These are phyloP conservation scores for Penaeus monodon DNA, from an alignment of 2,888 invertebrate genomes.

Conservation along the genomic window DNA sequence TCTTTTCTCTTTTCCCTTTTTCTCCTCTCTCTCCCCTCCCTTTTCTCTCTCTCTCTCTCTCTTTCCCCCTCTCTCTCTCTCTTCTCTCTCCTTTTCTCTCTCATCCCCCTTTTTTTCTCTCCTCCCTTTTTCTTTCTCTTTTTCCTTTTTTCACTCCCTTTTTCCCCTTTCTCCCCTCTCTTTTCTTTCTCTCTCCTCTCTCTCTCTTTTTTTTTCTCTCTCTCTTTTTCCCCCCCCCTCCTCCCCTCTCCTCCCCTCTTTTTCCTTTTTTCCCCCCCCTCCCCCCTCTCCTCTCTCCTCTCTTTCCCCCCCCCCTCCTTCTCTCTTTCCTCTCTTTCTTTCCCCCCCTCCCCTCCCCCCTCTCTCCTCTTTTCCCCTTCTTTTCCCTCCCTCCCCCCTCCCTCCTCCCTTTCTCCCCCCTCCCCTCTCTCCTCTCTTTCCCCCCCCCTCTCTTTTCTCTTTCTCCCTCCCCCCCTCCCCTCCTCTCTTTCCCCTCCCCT, in stretches of 20 bases:
- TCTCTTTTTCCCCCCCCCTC: background rate
- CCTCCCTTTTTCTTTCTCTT: too few species aligned
- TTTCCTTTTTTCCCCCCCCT: background rate
- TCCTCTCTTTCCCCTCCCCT: background rate
- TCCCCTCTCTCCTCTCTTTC: background rate
- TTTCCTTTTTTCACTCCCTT: too few species aligned
- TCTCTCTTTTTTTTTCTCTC: background rate
- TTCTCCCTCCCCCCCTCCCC: background rate
- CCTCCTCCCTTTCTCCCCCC: background rate
- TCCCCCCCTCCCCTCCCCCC: background rate
- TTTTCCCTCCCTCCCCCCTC: background rate
- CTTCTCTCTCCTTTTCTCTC: background rate
- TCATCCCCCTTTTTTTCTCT: background rate
- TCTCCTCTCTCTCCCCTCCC: background rate
- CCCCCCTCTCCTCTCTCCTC: background rate
- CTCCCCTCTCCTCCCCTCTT: background rate
- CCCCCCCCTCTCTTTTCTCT: background rate
- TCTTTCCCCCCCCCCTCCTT: background rate
- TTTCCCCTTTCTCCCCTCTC: too few species aligned
- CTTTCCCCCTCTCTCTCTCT: background rate
- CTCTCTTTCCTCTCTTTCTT: background rate
- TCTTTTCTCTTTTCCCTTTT: too few species aligned
- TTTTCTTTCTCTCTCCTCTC: background rate
- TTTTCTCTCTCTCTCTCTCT: background rate
- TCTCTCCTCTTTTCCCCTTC: background rate